Percentiles rank a stretch among this genome's conserved stretches.
These are phyloP conservation scores for Barnardius zonarius DNA, from an alignment of 2,113 vertebrate genomes.

Conservation along the genomic window DNA sequence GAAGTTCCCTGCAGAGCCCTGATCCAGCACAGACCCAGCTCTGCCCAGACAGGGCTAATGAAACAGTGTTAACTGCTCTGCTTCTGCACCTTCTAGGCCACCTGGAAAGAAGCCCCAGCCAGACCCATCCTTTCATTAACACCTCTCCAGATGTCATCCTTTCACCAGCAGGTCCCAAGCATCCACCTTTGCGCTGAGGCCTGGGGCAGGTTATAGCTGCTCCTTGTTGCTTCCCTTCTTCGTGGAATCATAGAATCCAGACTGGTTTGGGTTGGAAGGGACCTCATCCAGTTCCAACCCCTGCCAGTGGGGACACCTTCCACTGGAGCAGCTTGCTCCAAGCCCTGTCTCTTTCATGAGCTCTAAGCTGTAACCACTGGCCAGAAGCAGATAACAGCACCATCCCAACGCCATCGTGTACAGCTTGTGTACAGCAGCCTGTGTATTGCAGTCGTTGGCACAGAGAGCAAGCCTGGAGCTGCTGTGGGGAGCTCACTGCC, in stretches of 20 bases:
- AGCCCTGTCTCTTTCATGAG: background rate
- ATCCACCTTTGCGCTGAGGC: no score
- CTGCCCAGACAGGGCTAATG: background rate
- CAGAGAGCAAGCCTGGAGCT: background rate
- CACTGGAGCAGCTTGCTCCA: background rate
- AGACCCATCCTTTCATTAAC: background rate
- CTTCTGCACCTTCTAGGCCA: background rate
- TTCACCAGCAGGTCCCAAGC: background rate
- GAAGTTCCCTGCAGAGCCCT: background rate
- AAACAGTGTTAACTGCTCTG: background rate
- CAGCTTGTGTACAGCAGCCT: background rate
- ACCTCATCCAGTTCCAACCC: background rate
- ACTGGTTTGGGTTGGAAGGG: background rate
- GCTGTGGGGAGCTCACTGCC: rapidly evolving
- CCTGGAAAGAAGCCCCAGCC: background rate
- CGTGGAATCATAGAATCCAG: background rate
- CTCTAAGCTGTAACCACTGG: rapidly evolving
- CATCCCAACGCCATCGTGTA: rapidly evolving
- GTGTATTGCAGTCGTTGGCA: rapidly evolving
- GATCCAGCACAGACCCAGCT: background rate
- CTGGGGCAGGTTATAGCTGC: background rate
- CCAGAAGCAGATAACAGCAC: background rate
- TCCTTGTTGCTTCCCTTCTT: background rate
- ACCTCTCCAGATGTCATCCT: background rate
- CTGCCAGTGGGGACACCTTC: background rate